These are phyloP conservation scores for Herpailurus yagouaroundi DNA, from an alignment of 2,113 vertebrate genomes.

Conservation along the genomic window DNA sequence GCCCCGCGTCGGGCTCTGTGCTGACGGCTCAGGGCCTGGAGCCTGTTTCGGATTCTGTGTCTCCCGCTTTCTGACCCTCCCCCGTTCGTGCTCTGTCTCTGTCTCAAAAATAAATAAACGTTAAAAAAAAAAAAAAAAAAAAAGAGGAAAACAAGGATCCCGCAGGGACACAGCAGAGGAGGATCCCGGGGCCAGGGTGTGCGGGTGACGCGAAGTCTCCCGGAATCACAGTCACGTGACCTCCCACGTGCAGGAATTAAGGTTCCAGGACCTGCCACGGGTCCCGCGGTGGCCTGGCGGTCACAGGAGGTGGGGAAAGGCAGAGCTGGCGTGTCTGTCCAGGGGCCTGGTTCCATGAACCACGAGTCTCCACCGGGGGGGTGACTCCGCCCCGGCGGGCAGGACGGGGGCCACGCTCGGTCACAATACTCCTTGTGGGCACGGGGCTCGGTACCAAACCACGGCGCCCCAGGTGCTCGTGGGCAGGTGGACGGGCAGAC, in stretches of 20 bases:
- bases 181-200: background rate
- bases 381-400: fast-evolving
- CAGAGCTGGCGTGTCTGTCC: too few species aligned
- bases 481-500: background rate
- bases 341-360: background rate
- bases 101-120: too few species aligned
- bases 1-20: too few species aligned
- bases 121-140: too few species aligned
- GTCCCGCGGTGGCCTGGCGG: background rate
- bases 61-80: too few species aligned
- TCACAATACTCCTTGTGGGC: background rate
- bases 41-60: too few species aligned
- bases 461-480: background rate
- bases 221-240: background rate
- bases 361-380: background rate
- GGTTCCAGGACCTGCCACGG: background rate
- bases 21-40: too few species aligned
- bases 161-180: background rate
- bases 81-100: too few species aligned
- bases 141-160: background rate
- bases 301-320: background rate
- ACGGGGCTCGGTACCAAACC: too few species aligned
- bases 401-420: background rate
- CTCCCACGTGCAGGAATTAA: background rate
- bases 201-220: background rate